Percentiles rank a stretch among this genome's conserved stretches.
These are phyloP conservation scores for Neomorphus geoffroyi DNA, from an alignment of 2,797 vertebrate species.

Conservation along the genomic window DNA sequence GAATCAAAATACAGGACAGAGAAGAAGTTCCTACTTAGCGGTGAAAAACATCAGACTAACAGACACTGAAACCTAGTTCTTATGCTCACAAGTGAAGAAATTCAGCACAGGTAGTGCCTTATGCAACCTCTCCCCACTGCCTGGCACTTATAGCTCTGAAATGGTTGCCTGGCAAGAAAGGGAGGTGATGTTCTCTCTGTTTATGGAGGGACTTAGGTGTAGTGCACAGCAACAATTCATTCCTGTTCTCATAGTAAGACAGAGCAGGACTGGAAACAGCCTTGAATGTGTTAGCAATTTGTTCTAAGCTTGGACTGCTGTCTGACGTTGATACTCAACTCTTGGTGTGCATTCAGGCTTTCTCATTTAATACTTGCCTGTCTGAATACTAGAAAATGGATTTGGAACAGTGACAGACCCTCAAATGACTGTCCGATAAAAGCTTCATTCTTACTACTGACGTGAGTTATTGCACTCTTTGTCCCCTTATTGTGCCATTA, in stretches of 20 bases:
- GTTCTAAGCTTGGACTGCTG: not conserved
- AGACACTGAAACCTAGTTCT: not conserved
- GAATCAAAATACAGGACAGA: not conserved
- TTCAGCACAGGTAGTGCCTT: not conserved
- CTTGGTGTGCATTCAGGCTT: not conserved
- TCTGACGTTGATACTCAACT: not conserved
- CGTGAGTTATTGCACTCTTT: not conserved
- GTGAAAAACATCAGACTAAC: not conserved
- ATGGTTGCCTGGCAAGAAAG: not conserved
- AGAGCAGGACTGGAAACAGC: not conserved
- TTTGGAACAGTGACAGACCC: not conserved
- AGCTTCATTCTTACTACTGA: not conserved
- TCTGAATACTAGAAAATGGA: not conserved
- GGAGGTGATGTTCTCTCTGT: not conserved
- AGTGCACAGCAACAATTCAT: not conserved
- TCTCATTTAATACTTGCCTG: not conserved
- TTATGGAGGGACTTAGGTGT: not conserved
- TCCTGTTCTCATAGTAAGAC: not conserved
- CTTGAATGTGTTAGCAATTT: not conserved
- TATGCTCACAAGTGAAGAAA: not conserved
- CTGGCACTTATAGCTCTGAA: accelerated
- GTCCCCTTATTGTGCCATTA: not conserved
- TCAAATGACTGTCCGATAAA: not conserved
- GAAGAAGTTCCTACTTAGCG: not conserved
- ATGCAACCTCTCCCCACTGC: not conserved